A percentile compares a stretch with the other conserved stretches of the same genome.
phyloP scores from a whole-genome alignment of 2,113 vertebrate genomes.

The Gallinago paraguaiae region DNA sequence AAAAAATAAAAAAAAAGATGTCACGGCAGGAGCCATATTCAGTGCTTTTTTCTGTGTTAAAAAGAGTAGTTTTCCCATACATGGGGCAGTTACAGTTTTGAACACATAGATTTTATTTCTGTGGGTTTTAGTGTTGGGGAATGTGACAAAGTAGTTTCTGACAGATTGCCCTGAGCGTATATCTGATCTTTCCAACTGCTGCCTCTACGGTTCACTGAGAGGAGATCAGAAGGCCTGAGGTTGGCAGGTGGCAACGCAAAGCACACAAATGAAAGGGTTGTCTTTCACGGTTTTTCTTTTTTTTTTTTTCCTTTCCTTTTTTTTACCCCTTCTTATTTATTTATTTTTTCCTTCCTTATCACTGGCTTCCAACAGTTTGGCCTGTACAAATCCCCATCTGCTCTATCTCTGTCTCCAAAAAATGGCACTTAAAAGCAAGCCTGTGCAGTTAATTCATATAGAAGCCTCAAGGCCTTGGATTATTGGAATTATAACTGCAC shows the following conservation, averaged over 20 bases:
- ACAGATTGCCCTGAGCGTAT: conserved; percentile 36
- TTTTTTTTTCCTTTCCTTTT: neutral
- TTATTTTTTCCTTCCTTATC: neutral
- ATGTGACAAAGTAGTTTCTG: conserved; percentile 27
- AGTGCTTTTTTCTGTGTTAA: neutral
- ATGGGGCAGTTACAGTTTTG: neutral
- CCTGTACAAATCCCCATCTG: conserved; percentile 48
- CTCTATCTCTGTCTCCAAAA: conserved; percentile 12
- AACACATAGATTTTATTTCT: neutral
- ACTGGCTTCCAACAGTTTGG: conserved; percentile 12
- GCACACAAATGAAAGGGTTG: conserved; percentile 1
- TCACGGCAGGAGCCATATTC: accelerated
- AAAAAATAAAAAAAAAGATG: neutral
- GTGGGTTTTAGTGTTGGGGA: neutral
- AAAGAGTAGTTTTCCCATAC: neutral
- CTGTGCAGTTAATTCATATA: neutral
- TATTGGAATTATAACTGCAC: neutral
- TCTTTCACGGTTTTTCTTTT: neutral
- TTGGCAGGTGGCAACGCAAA: conserved; percentile 26
- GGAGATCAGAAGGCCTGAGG: conserved; percentile 52
- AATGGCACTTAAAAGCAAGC: neutral
- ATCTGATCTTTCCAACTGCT: conserved; percentile 55
- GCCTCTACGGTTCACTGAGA: neutral
- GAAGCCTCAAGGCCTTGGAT: neutral
- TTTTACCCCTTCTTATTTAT: accelerated